A percentile compares a stretch with the other conserved stretches of the same genome.
phyloP scores from a whole-genome alignment of 2,888 invertebrate species.

The Ormyrus thymus region DNA sequence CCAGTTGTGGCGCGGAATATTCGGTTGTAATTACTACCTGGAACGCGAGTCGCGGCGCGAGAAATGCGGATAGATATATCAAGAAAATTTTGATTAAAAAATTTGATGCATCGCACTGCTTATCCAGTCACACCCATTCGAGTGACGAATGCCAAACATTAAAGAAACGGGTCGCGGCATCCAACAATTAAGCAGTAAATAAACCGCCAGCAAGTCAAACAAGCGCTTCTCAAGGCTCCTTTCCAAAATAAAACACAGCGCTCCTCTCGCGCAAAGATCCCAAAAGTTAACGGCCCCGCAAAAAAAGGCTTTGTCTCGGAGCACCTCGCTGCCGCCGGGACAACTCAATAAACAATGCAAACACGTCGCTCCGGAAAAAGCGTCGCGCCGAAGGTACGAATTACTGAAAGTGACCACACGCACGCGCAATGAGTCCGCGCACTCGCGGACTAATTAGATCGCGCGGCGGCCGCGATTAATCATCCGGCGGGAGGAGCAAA shows the following conservation, averaged over 20 bases:
- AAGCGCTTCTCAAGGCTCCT: not conserved
- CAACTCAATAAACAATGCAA: constrained; percentile 32
- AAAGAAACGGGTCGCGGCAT: no score
- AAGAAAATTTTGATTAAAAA: no score
- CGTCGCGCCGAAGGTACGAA: constrained; percentile 2
- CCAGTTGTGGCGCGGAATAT: no score
- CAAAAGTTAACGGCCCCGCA: constrained; percentile 22
- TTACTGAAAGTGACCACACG: constrained; percentile 17
- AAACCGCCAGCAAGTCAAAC: not conserved
- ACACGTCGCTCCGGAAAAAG: not conserved
- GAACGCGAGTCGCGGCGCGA: no score
- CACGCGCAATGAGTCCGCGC: constrained; percentile 34
- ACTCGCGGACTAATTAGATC: constrained; percentile 64
- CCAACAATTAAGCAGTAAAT: no score
- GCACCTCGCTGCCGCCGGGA: not conserved
- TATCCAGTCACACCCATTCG: no score
- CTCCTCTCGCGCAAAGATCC: not conserved
- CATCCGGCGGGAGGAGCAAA: constrained; percentile 55
- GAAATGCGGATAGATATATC: no score
- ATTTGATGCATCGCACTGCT: no score
- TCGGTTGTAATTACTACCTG: no score
- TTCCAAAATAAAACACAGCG: not conserved
- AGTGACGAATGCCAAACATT: no score
- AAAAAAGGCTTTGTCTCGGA: not conserved
- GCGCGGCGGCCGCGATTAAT: constrained; percentile 65